These are phyloP conservation scores for Haemorhous mexicanus DNA, from an alignment of 2,113 vertebrate species.

Conservation along the genomic window DNA sequence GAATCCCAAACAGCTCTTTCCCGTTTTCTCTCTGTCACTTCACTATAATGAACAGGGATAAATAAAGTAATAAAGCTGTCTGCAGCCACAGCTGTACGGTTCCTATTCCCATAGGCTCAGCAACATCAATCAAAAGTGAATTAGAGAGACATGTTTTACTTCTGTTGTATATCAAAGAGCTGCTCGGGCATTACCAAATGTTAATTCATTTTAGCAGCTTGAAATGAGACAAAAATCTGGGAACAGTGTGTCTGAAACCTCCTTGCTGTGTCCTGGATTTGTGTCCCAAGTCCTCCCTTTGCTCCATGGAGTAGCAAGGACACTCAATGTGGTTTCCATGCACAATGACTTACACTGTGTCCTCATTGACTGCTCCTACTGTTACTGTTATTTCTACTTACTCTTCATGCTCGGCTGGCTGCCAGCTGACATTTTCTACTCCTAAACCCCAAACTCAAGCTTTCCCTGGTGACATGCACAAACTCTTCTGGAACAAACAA, in stretches of 20 bases:
- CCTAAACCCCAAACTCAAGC: background rate
- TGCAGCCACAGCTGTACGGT: background rate
- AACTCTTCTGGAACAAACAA: background rate
- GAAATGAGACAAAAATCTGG: background rate
- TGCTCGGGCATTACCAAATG: background rate
- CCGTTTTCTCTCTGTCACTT: background rate
- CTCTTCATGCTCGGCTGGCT: background rate
- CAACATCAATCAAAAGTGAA: background rate
- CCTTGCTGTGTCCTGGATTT: background rate
- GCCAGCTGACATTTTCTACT: background rate
- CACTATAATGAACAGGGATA: background rate
- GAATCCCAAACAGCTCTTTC: background rate
- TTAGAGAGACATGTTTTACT: background rate
- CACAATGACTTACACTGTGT: background rate
- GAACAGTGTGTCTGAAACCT: background rate
- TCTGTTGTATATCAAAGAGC: background rate
- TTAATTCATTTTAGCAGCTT: background rate
- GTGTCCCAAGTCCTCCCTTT: background rate
- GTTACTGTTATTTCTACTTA: background rate
- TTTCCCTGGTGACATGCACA: background rate
- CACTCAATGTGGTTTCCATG: background rate
- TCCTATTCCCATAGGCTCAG: background rate
- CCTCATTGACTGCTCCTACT: background rate
- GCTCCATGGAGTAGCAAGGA: background rate
- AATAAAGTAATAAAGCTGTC: background rate